These are phyloP conservation scores for Pungitius pungitius DNA, from an alignment of 2,113 vertebrate genomes.

Conservation along the genomic window DNA sequence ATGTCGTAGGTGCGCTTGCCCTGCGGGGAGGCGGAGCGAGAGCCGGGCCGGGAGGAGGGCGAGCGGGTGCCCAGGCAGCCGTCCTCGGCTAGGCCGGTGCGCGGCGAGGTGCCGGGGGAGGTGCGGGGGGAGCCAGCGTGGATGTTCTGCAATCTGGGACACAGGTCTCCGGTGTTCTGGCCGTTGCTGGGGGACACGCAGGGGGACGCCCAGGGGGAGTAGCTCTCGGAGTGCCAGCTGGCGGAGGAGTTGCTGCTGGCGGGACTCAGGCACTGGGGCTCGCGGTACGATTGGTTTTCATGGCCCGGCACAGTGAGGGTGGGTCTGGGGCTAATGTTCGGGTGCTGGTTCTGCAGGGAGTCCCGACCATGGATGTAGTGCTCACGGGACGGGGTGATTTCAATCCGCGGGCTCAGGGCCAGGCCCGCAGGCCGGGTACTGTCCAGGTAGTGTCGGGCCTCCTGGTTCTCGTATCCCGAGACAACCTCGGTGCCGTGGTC, in stretches of 20 bases:
- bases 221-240: slow-evolving; percentile 97
- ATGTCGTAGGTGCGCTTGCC: slow-evolving; percentile 96
- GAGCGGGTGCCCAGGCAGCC: slow-evolving; percentile 88
- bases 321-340: slow-evolving; percentile 88
- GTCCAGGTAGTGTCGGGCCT: slow-evolving; percentile 87
- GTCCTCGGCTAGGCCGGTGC: slow-evolving; percentile 89
- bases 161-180: slow-evolving; percentile 90
- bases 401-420: slow-evolving; percentile 93
- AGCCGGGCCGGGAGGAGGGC: slow-evolving; percentile 89
- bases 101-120: slow-evolving; percentile 93
- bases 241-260: slow-evolving; percentile 98
- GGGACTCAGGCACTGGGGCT: slow-evolving; percentile 97
- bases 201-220: slow-evolving; percentile 94
- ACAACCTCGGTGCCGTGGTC: slow-evolving; percentile 83
- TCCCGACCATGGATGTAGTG: slow-evolving; percentile 90
- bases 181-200: slow-evolving; percentile 96
- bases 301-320: slow-evolving; percentile 94
- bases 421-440: slow-evolving; percentile 81
- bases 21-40: slow-evolving; percentile 93
- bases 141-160: slow-evolving; percentile 95
- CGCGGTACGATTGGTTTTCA: slow-evolving; percentile 88
- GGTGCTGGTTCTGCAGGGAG: slow-evolving; percentile 87
- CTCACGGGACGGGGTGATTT: slow-evolving; percentile 97
- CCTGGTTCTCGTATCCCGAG: slow-evolving; percentile 87
- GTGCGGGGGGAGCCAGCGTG: slow-evolving; percentile 94